Evolutionary conservation across 1,140 invertebrate species (phyloP).

Genomic region (Magallana angulata): DNA sequence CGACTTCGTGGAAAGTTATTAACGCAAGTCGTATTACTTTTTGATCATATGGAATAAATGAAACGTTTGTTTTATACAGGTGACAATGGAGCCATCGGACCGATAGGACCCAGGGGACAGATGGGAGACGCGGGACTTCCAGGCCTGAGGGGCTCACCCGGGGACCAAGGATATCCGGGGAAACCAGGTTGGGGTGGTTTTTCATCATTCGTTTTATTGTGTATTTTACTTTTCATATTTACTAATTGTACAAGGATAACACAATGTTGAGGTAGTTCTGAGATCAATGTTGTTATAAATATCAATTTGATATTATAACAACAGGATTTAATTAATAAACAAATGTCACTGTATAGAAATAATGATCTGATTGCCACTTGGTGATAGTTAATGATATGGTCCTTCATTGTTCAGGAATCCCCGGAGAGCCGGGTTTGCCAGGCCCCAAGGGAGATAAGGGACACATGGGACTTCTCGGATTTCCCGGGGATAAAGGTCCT

Average conservation of each 20-base stretch:
- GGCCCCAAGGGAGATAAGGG: conserved; percentile 1
- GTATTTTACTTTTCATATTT: too few relatives aligned
- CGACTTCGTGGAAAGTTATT: too few relatives aligned
- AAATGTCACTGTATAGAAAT: too few relatives aligned
- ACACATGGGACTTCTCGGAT: not conserved
- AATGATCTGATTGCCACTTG: too few relatives aligned
- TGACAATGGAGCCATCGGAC: conserved; percentile 4
- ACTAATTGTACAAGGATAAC: too few relatives aligned
- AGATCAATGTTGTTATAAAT: too few relatives aligned
- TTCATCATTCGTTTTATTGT: not conserved
- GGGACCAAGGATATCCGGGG: not conserved
- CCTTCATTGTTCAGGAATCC: not conserved
- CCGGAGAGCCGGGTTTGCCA: not conserved
- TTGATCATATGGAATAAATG: too few relatives aligned
- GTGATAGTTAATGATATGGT: too few relatives aligned
- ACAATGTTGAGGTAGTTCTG: too few relatives aligned
- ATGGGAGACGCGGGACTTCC: conserved; percentile 1
- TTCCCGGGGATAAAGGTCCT: not conserved
- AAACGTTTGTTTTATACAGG: not conserved
- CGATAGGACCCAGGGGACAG: conserved; percentile 1
- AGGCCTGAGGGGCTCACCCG: not conserved
- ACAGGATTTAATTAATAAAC: too few relatives aligned
- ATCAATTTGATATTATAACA: too few relatives aligned
- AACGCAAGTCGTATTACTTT: too few relatives aligned
- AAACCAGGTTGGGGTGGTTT: not conserved